phyloP scores from a whole-genome alignment of 2,113 vertebrate genomes.

The Aphyosemion australe region DNA sequence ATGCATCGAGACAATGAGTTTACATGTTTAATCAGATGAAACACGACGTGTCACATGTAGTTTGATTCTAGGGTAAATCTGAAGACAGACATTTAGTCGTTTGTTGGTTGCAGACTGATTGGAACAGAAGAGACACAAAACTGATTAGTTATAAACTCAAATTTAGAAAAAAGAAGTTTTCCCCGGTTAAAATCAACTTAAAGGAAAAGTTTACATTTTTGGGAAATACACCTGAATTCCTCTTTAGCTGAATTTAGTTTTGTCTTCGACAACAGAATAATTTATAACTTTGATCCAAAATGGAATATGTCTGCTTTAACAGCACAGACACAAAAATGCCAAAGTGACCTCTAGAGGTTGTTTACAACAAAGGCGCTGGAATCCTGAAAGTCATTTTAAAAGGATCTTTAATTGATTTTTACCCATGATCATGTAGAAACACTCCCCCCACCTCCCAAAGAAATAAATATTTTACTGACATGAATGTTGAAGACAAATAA shows the following conservation, averaged over 20 bases:
- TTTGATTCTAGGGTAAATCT: conserved; percentile 22
- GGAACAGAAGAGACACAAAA: neutral
- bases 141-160: neutral
- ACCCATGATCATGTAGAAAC: no score
- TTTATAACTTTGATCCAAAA: neutral
- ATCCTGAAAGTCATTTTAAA: no score
- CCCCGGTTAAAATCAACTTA: neutral
- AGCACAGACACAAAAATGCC: neutral
- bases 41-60: neutral
- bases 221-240: neutral
- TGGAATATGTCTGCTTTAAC: neutral
- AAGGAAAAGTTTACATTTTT: neutral
- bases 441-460: no score
- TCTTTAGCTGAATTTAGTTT: neutral
- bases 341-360: neutral
- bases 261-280: neutral
- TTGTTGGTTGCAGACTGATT: conserved; percentile 10
- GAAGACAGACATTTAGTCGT: neutral
- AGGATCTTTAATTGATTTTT: no score
- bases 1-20: conserved; percentile 47
- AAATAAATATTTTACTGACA: no score
- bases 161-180: neutral
- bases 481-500: no score
- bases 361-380: no score
- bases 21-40: neutral